These are phyloP conservation scores for Beris morrisii DNA, from an alignment of 2,888 invertebrate species.

Conservation along the genomic window DNA sequence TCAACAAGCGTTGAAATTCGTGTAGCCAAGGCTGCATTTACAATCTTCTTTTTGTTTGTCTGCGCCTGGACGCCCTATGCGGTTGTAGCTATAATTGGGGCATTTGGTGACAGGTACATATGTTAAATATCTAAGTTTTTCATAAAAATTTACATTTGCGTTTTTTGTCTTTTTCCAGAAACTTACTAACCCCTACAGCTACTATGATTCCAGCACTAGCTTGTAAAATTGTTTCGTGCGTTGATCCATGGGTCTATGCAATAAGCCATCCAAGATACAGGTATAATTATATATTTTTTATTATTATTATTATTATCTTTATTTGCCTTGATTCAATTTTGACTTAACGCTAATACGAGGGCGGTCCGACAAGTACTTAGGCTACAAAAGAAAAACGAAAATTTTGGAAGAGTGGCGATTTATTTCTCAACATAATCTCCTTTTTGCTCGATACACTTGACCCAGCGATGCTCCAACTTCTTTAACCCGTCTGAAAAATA, in stretches of 20 bases:
- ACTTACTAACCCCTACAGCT: constrained; percentile 61
- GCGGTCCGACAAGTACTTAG: too few species aligned
- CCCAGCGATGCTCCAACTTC: too few species aligned
- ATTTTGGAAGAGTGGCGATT: too few species aligned
- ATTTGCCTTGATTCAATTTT: too few species aligned
- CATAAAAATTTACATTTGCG: background rate
- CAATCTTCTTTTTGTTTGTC: constrained; percentile 71
- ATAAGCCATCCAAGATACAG: constrained; percentile 78
- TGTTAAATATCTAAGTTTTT: background rate
- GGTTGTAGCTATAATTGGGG: constrained; percentile 67
- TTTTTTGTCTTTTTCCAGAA: constrained; percentile 46
- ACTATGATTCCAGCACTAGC: constrained; percentile 73
- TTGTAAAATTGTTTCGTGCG: constrained; percentile 73
- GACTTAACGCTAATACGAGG: too few species aligned
- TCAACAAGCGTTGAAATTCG: constrained; percentile 68
- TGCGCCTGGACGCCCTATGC: constrained; percentile 78
- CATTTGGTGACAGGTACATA: constrained; percentile 62
- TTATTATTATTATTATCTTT: too few species aligned
- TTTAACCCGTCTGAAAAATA: too few species aligned
- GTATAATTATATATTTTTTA: too few species aligned
- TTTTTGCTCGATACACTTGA: too few species aligned
- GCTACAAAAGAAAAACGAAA: too few species aligned
- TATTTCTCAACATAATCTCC: too few species aligned
- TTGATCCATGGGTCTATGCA: constrained; percentile 77
- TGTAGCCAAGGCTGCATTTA: constrained; percentile 74